Evolutionary conservation across 2,888 invertebrate species (phyloP), one percentile per base, ranked within the genome.

Genomic region (Pachycephus smyrnensis): DNA sequence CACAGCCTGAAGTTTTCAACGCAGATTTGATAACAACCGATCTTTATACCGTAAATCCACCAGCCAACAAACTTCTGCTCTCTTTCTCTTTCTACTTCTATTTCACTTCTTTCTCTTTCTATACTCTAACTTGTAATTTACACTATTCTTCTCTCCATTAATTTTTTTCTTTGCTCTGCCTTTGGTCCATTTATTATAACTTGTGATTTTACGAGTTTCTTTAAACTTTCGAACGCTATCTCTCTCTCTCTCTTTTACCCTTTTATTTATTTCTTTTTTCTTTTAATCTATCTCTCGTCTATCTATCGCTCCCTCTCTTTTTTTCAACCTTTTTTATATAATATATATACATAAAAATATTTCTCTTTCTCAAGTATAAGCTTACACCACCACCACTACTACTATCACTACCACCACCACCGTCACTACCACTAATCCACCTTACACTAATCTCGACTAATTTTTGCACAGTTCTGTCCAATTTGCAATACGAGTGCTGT

Each of bases 1-100:
- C 80, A 83, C 88, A 87, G 86, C 87, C 86, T 89, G 87, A 88
- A 86, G 87, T 85, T 88, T 86, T 87, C 84, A 83, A 85, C 83
- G 83, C 84, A 86, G 83, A 83, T 83, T 82, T 82, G 83, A 82
- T 71, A 71, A 71, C 81, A 84, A 83, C 81, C 82, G 82, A 83
- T 82, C 30, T 80, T 82, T 82, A 55, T 55, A 81, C 74, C 80
- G 82, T 83, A 83, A 82, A 77, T 82, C 80, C 82, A 80, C 81
- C 80, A 55, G 82, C 79, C 81, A 81, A 81, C 80, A 79, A 80
- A 84, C 76, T 82, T 83, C 55, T 33, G 33, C 31, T 69, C 31
- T 75, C 15, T 68, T 40, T 33, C 23, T n/a, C 30, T 30, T 40
- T 31, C 12, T 23, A 4, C 33, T 68, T 68, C 68, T 68, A n/a